phyloP scores from a whole-genome alignment of 2,888 invertebrate genomes.

The Metopia argyrocephala region DNA sequence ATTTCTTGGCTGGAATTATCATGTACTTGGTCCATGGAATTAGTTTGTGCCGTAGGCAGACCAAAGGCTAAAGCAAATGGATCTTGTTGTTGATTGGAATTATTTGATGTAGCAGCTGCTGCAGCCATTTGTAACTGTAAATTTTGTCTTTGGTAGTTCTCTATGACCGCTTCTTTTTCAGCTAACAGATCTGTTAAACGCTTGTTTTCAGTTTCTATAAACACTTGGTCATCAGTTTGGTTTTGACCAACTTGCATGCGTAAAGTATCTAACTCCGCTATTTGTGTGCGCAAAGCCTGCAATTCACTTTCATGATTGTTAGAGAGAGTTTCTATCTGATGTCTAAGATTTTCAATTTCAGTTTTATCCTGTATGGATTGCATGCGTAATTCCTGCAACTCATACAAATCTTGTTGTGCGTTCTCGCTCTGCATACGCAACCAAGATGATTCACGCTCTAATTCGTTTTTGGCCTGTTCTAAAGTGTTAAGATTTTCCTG shows the following conservation, averaged over 20 bases:
- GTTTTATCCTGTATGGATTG: constrained; percentile 78
- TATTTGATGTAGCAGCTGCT: constrained; percentile 51
- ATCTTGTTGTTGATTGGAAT: constrained; percentile 52
- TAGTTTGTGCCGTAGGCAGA: constrained; percentile 10
- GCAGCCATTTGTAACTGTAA: constrained; percentile 74
- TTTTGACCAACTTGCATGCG: constrained; percentile 77
- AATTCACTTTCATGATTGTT: constrained; percentile 77
- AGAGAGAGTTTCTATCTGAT: constrained; percentile 75
- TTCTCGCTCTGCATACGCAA: constrained; percentile 77
- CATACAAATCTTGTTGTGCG: constrained; percentile 75
- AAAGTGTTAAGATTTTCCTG: constrained; percentile 72
- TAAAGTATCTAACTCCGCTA: constrained; percentile 76
- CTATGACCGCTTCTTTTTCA: constrained; percentile 80
- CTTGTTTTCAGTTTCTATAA: constrained; percentile 81
- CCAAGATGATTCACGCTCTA: constrained; percentile 74
- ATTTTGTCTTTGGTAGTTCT: constrained; percentile 76
- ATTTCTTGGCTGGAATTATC: constrained; percentile 39
- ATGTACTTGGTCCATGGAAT: background rate
- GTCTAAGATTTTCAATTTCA: constrained; percentile 77
- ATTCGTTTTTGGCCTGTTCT: constrained; percentile 72
- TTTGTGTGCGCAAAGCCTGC: constrained; percentile 74
- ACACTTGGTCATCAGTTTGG: constrained; percentile 78
- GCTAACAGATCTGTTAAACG: constrained; percentile 80
- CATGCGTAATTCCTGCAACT: constrained; percentile 77
- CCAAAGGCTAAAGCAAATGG: constrained; percentile 62